A percentile compares a stretch with the other conserved stretches of the same genome.
These are phyloP conservation scores for Chiloscyllium punctatum DNA, from an alignment of 2,797 vertebrate species.

Conservation along the genomic window DNA sequence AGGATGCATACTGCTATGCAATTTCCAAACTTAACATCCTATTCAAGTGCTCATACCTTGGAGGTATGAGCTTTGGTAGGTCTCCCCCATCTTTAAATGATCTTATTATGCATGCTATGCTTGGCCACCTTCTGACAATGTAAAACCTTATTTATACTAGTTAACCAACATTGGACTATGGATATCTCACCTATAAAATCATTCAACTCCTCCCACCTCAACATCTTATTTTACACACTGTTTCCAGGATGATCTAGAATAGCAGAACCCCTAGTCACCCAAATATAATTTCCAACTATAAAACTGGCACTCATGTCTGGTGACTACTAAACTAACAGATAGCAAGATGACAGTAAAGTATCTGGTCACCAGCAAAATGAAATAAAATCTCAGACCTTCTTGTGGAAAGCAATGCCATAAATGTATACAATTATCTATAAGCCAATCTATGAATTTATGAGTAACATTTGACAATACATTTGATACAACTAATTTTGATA, in stretches of 20 bases:
- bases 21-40: neutral
- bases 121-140: neutral
- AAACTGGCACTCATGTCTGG: neutral
- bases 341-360: neutral
- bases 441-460: neutral
- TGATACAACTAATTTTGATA: neutral
- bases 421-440: neutral
- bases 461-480: neutral
- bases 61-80: neutral
- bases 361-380: neutral
- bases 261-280: neutral
- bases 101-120: neutral
- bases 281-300: neutral
- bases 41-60: neutral
- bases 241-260: neutral
- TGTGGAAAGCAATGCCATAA: neutral
- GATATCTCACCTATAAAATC: neutral
- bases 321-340: neutral
- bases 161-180: neutral
- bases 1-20: neutral
- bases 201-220: neutral
- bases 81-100: neutral
- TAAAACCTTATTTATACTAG: neutral
- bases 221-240: neutral
- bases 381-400: neutral